Evolutionary conservation across 2,797 vertebrate species (phyloP).

Genomic region (Glyptemys insculpta): DNA sequence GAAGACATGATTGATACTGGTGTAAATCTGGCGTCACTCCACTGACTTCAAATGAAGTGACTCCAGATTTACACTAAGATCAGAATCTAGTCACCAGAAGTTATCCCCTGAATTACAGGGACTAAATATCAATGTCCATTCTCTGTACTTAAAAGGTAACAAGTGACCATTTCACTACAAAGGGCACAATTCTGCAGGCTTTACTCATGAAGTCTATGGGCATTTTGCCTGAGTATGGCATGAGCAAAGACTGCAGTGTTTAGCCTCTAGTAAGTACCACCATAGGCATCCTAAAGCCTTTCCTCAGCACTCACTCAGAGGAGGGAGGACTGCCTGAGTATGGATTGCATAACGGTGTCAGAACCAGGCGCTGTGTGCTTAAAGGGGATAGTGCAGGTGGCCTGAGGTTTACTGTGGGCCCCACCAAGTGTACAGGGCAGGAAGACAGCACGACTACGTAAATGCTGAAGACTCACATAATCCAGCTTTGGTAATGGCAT

Average conservation of each 20-base stretch:
- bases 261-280: background rate
- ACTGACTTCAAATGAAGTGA: rapidly evolving
- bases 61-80: background rate
- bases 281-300: background rate
- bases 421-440: rapidly evolving
- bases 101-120: rapidly evolving
- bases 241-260: rapidly evolving
- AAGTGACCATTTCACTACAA: background rate
- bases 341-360: rapidly evolving
- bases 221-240: background rate
- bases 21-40: background rate
- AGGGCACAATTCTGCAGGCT: rapidly evolving
- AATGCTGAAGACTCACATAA: background rate
- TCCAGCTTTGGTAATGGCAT: background rate
- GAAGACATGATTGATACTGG: rapidly evolving
- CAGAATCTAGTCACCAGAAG: background rate
- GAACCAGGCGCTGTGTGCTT: background rate
- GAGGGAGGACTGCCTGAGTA: rapidly evolving
- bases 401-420: rapidly evolving
- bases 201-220: background rate
- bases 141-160: background rate
- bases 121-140: background rate
- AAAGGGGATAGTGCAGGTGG: background rate
- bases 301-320: background rate
- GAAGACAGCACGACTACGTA: rapidly evolving